Base-by-base conservation (phyloP, 2,797 vertebrate species). In the Danio choprae region DNA sequence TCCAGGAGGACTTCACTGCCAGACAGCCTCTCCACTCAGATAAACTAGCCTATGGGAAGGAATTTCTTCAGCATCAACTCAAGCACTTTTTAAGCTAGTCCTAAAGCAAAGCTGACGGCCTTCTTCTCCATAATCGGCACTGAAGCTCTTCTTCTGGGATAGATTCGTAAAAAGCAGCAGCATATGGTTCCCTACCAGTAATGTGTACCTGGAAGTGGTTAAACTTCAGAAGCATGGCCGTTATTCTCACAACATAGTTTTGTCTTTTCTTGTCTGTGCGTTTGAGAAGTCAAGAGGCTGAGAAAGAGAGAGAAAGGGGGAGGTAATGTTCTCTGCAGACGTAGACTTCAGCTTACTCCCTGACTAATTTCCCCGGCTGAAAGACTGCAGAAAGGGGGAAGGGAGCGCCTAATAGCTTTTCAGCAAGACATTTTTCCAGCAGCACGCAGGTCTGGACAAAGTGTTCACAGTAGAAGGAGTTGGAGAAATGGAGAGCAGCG, bases 311-410 rank as follows among this genome's bases (percentile, higher is more conserved):
- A 53, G 18, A 59, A 68, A 74, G 44, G 65, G 72, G 79, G 74
- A 79, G 67, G 79, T 86, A 88, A 86, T 88, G 84, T 81, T 80
- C 76, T 88, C 87, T 89, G 81, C 86, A 87, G 86, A 86, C 87
- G 44, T 60, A 60, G 62, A 67, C 48, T 81, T 83, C 76, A 80
- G 81, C 83, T 86, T 85, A 85, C 85, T 82, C 86, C 83, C 86
- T 86, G 87, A 86, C 82, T 80, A 74, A 88, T 85, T 86, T 88
- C 86, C 85, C 80, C 86, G 80, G 84, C 84, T 84, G 81, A 80
- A 83, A 80, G 55, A 55, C 75, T 65, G 81, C 59, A 83, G 82
- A 79, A 79, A 77, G 74, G 80, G 81, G 84, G 81, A 75, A 77
- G 86, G 84, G 80, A 81, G 78, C 43, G 69, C 79, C 55, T 62